Evolutionary conservation across 2,888 invertebrate species (phyloP).

Genomic region (Sisyra nigra): DNA sequence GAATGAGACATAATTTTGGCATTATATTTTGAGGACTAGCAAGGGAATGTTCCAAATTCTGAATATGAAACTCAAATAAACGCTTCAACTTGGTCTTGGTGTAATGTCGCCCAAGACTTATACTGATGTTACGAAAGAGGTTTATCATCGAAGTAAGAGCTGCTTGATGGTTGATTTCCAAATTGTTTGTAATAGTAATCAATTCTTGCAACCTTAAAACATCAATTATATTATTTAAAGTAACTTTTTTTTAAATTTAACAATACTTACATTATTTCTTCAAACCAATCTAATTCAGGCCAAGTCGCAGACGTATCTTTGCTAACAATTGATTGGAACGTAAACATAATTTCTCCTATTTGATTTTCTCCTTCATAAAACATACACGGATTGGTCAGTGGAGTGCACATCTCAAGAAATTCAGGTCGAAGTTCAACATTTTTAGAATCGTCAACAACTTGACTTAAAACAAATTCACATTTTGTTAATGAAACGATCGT

Average conservation of each 20-base stretch:
- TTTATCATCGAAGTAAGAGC: conserved; percentile 34
- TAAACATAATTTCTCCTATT: conserved; percentile 37
- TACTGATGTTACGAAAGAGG: conserved; percentile 39
- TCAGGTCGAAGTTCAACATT: conserved; percentile 24
- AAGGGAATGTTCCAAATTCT: conserved; percentile 42
- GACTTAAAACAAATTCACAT: conserved; percentile 20
- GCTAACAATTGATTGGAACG: conserved; percentile 41
- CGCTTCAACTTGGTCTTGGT: conserved; percentile 38
- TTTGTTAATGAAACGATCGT: conserved; percentile 24
- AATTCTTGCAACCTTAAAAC: conserved; percentile 38
- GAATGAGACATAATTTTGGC: conserved; percentile 38
- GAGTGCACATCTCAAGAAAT: conserved; percentile 27
- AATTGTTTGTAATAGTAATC: conserved; percentile 34
- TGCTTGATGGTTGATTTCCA: conserved; percentile 34
- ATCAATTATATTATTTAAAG: not conserved
- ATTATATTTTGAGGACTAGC: conserved; percentile 31
- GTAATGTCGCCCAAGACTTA: conserved; percentile 50
- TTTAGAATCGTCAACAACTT: conserved; percentile 22
- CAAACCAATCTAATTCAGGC: conserved; percentile 54
- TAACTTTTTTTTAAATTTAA: conserved; percentile 8
- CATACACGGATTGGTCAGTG: conserved; percentile 39
- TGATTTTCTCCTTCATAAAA: conserved; percentile 41
- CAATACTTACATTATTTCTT: conserved; percentile 39
- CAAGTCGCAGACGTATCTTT: conserved; percentile 47
- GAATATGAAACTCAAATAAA: conserved; percentile 37